These are phyloP conservation scores for Phalacrocorax brasilianus DNA, from an alignment of 2,113 vertebrate genomes.

Conservation along the genomic window DNA sequence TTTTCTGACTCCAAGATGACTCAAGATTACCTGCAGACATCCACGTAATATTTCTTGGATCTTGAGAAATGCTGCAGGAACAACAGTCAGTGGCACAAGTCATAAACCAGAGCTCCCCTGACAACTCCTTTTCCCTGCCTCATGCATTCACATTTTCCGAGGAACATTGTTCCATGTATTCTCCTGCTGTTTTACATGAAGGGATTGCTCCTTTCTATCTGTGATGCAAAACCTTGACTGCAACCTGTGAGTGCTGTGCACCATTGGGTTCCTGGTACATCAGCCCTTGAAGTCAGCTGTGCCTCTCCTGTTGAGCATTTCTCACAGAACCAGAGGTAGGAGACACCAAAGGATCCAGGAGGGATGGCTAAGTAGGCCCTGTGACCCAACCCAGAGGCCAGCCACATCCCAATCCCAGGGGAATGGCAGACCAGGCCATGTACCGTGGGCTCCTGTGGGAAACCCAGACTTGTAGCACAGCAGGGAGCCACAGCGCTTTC, in stretches of 20 bases:
- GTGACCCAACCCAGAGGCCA: background rate
- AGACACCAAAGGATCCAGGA: background rate
- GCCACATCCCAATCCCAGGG: background rate
- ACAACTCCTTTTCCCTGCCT: background rate
- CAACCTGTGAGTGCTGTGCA: accelerated
- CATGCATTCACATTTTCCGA: accelerated
- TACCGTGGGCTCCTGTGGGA: accelerated
- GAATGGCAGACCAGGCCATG: accelerated
- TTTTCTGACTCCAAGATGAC: background rate
- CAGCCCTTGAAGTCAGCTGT: background rate
- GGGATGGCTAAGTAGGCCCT: background rate
- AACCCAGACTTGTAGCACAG: background rate
- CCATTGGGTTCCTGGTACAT: accelerated
- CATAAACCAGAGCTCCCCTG: background rate
- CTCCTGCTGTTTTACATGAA: background rate
- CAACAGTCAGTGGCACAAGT: accelerated
- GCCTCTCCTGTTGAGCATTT: background rate
- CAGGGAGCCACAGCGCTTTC: background rate
- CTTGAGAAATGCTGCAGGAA: background rate
- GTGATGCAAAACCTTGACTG: background rate
- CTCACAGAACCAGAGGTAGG: background rate
- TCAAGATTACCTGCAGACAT: background rate
- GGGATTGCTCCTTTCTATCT: background rate
- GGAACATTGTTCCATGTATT: background rate
- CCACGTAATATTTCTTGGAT: background rate